Evolutionary conservation across 2,113 vertebrate species (phyloP).

Genomic region (Cottus gobio): DNA sequence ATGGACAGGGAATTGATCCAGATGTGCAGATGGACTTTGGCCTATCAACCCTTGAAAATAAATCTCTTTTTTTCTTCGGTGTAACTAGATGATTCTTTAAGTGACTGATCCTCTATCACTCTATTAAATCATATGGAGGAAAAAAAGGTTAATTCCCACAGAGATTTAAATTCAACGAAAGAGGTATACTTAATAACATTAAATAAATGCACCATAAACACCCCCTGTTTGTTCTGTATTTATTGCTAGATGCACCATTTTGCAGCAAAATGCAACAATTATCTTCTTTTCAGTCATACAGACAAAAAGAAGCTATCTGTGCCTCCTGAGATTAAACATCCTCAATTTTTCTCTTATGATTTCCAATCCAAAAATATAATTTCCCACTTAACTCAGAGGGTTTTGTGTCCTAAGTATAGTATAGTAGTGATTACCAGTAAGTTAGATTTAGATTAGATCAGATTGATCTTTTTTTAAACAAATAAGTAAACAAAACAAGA

Average conservation of each 20-base stretch:
- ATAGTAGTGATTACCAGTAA: no score
- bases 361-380: not conserved
- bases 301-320: not conserved
- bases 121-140: not conserved
- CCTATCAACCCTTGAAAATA: slow-evolving; percentile 13
- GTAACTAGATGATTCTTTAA: slow-evolving; percentile 15
- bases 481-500: not conserved
- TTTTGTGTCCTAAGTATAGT: not conserved
- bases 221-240: not conserved
- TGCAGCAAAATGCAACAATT: not conserved
- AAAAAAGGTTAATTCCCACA: not conserved
- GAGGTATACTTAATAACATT: not conserved
- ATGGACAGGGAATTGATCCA: slow-evolving; percentile 40
- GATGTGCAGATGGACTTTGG: slow-evolving; percentile 30
- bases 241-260: not conserved
- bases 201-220: not conserved
- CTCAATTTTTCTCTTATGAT: not conserved
- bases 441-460: not conserved
- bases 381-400: no score
- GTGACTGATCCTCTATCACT: not conserved
- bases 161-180: not conserved
- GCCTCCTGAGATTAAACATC: not conserved
- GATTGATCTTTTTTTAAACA: not conserved
- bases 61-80: slow-evolving; percentile 6
- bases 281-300: not conserved